A percentile compares a stretch with the other conserved stretches of the same genome.
Evolutionary conservation across 2,888 invertebrate genomes (phyloP).

Genomic region (Molanna angustata): DNA sequence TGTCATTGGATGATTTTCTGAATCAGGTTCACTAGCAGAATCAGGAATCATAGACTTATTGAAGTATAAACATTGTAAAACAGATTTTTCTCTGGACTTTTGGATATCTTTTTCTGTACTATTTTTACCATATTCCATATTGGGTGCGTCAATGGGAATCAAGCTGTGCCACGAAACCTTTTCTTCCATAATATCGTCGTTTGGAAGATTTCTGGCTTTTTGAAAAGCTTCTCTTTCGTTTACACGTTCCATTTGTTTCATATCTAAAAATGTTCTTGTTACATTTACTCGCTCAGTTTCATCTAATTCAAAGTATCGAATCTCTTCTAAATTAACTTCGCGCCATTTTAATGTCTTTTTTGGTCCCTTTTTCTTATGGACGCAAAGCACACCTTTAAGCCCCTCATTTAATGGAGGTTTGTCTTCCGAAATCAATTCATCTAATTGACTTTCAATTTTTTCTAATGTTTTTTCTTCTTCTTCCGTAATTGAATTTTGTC

Average conservation of each 20-base stretch:
- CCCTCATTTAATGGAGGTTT: conserved; percentile 44
- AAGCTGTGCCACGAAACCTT: conserved; percentile 74
- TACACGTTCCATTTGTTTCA: conserved; percentile 86
- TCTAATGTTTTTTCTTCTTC: conserved; percentile 37
- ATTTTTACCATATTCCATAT: conserved; percentile 68
- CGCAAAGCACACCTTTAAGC: conserved; percentile 71
- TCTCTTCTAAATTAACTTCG: conserved; percentile 74
- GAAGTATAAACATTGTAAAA: conserved; percentile 79
- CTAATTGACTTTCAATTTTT: conserved; percentile 1
- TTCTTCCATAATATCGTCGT: conserved; percentile 80
- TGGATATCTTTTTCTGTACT: conserved; percentile 87
- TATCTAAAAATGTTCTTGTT: conserved; percentile 84
- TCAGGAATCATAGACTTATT: conserved; percentile 83
- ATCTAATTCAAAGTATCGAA: conserved; percentile 90
- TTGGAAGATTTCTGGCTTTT: conserved; percentile 70
- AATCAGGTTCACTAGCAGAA: conserved; percentile 81
- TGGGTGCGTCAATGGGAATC: conserved; percentile 64
- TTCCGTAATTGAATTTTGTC: conserved; percentile 35
- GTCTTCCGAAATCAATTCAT: conserved; percentile 32
- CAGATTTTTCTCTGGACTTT: conserved; percentile 80
- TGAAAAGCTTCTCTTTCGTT: conserved; percentile 83
- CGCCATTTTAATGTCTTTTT: conserved; percentile 83
- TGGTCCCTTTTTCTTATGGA: conserved; percentile 72
- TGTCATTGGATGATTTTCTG: conserved; percentile 70
- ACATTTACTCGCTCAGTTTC: conserved; percentile 96